Percentiles rank a stretch among this genome's conserved stretches.
These are phyloP conservation scores for Mormoops blainvillei DNA, from an alignment of 2,113 vertebrate species.

Conservation along the genomic window DNA sequence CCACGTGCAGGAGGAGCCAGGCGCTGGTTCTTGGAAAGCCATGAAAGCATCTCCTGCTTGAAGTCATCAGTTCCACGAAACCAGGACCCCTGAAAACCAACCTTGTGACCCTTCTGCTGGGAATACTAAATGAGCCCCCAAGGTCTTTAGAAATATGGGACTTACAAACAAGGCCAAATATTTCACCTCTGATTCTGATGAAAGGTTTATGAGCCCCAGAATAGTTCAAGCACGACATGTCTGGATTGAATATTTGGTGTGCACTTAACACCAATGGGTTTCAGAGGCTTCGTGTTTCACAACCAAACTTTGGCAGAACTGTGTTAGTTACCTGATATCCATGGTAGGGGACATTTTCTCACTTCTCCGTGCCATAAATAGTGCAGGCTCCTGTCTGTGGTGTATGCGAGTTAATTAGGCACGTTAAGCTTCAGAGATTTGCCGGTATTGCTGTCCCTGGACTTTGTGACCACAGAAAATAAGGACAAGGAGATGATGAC, in stretches of 20 bases:
- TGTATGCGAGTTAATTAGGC: slow-evolving; percentile 43
- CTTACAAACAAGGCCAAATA: slow-evolving; percentile 74
- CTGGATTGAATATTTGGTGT: slow-evolving; percentile 74
- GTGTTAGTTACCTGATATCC: slow-evolving; percentile 67
- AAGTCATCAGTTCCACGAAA: slow-evolving; percentile 16
- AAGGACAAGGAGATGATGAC: slow-evolving; percentile 60
- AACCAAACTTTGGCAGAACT: slow-evolving; percentile 61
- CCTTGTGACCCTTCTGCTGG: slow-evolving; percentile 65
- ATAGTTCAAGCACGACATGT: slow-evolving; percentile 67
- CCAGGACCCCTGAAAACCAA: slow-evolving; percentile 51
- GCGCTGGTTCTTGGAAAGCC: slow-evolving; percentile 28
- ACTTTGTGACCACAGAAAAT: slow-evolving; percentile 45
- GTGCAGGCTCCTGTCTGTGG: slow-evolving; percentile 56
- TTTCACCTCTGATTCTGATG: slow-evolving; percentile 74
- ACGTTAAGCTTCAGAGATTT: slow-evolving; percentile 60
- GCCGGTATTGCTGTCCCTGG: slow-evolving; percentile 26
- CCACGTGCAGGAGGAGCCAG: background rate
- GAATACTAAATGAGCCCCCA: slow-evolving; percentile 70
- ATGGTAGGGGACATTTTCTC: slow-evolving; percentile 63
- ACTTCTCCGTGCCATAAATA: slow-evolving; percentile 69
- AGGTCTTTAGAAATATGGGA: slow-evolving; percentile 73
- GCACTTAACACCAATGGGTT: slow-evolving; percentile 69
- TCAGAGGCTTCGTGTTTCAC: slow-evolving; percentile 71
- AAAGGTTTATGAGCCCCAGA: slow-evolving; percentile 76
- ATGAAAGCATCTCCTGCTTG: slow-evolving; percentile 29